Evolutionary conservation across 1,140 invertebrate species (phyloP), one percentile per base, ranked within the genome.

Genomic region (Pinna nobilis): DNA sequence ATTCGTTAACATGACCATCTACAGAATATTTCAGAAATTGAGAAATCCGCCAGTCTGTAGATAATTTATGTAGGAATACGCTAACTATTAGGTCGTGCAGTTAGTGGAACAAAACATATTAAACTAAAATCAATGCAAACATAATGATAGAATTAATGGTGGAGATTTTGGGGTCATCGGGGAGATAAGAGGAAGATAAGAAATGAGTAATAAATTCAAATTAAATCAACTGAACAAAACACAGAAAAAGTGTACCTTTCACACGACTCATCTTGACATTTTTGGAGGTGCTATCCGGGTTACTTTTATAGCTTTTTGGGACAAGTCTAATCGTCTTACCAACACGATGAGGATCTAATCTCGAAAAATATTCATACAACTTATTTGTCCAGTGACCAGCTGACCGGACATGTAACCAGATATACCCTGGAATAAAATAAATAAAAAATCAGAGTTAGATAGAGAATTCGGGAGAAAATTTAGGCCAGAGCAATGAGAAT

Each of bases 331-430:
- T 33, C 2, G 55, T 30, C 55, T 59, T 59, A 59, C 55, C 55
- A 20, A 59, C 18, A 35, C 37, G 33, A 3, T 35, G 5, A 4
- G 64, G 39, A 28, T 61, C 64, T 20, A 76, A 75, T 15, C 66
- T 91, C 79, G 96, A 94, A 81, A 98, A 98, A 87, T 96, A 97
- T 1, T 93, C 92, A 82, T 97, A 95, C 0, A 98, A 89, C 2
- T 93, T 91, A 82, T 96, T 96, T 0, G 97, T 98, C 97, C 97
- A 99, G 88, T 97, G 93, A 0, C 97, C 97, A 0, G 97, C 95
- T 5, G 94, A 96, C 69, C 97, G 91, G 70, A 99, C 95, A 87
- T 98, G 97, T 0, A 98, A 90, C 95, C 95, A 97, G 86, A 98
- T 93, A 47, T 65, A 59, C 53, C 75, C 78, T 80, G 30, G 2